phyloP scores from a whole-genome alignment of 2,113 vertebrate species.

The Brachyistius frenatus region DNA sequence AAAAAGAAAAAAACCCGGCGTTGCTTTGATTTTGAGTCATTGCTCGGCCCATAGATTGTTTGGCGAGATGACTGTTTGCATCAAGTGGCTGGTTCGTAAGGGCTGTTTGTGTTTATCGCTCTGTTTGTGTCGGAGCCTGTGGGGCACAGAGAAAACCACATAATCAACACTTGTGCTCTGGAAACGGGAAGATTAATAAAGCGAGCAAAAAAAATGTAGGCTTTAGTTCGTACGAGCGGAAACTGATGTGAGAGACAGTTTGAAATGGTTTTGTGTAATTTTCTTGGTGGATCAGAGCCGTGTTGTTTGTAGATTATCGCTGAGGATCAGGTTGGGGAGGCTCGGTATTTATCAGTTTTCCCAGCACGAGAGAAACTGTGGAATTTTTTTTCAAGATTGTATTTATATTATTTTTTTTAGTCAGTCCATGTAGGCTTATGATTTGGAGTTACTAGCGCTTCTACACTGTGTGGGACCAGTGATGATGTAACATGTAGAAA shows the following conservation, averaged over 20 bases:
- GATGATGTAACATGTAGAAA: too few relatives aligned
- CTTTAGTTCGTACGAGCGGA: constrained; percentile 18
- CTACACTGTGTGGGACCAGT: too few relatives aligned
- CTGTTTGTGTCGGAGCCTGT: constrained; percentile 49
- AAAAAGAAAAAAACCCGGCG: constrained; percentile 44
- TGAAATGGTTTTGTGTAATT: not conserved
- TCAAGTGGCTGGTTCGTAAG: constrained; percentile 47
- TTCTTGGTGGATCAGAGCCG: not conserved
- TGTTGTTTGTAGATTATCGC: not conserved
- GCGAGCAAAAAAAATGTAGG: constrained; percentile 5
- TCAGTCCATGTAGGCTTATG: too few relatives aligned
- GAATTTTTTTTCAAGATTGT: too few relatives aligned
- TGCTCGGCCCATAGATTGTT: constrained; percentile 69
- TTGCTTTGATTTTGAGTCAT: constrained; percentile 62
- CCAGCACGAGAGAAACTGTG: not conserved
- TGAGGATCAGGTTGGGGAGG: not conserved
- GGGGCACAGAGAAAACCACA: constrained; percentile 20
- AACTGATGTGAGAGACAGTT: constrained; percentile 2
- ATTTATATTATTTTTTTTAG: too few relatives aligned
- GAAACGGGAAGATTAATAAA: constrained; percentile 50
- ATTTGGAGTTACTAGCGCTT: too few relatives aligned
- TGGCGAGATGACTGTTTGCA: constrained; percentile 59
- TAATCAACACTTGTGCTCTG: constrained; percentile 41
- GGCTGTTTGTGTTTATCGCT: constrained; percentile 63
- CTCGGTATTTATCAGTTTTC: not conserved